Percentiles rank a stretch among this genome's conserved stretches.
phyloP scores from a whole-genome alignment of 2,113 vertebrate species.

The Xyliphius kryptos region DNA sequence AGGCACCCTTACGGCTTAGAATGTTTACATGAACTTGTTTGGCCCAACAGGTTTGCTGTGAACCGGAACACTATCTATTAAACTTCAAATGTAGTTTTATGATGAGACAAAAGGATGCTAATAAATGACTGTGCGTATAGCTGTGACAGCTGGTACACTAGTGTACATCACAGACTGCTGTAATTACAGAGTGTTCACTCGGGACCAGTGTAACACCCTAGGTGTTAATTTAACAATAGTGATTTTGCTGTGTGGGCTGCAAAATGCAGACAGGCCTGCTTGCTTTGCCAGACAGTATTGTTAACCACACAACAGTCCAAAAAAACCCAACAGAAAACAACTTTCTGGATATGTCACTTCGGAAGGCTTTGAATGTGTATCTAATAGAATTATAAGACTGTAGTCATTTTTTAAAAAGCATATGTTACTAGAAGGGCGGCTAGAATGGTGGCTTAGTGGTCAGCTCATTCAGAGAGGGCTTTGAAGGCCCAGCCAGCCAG shows the following conservation, averaged over 20 bases:
- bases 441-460: no score
- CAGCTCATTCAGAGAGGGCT: no score
- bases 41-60: background rate
- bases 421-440: no score
- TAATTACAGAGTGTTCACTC: constrained; percentile 28
- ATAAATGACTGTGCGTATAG: constrained; percentile 18
- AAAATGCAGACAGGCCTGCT: constrained; percentile 6
- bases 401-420: no score
- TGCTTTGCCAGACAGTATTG: constrained; percentile 13
- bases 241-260: constrained; percentile 19
- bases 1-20: background rate
- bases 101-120: constrained; percentile 13
- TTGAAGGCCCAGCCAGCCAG: no score
- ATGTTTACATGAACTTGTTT: constrained; percentile 15
- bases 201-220: constrained; percentile 9
- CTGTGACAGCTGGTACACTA: constrained; percentile 3
- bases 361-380: no score
- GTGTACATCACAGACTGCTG: constrained; percentile 9
- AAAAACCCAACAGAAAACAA: no score
- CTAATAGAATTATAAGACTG: no score
- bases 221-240: constrained; percentile 36
- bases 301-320: constrained; percentile 4
- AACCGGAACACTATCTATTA: constrained; percentile 21
- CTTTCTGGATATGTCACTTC: no score
- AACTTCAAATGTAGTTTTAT: constrained; percentile 22